These are phyloP conservation scores for Carduelis carduelis DNA, from an alignment of 2,797 vertebrate species.

Conservation along the genomic window DNA sequence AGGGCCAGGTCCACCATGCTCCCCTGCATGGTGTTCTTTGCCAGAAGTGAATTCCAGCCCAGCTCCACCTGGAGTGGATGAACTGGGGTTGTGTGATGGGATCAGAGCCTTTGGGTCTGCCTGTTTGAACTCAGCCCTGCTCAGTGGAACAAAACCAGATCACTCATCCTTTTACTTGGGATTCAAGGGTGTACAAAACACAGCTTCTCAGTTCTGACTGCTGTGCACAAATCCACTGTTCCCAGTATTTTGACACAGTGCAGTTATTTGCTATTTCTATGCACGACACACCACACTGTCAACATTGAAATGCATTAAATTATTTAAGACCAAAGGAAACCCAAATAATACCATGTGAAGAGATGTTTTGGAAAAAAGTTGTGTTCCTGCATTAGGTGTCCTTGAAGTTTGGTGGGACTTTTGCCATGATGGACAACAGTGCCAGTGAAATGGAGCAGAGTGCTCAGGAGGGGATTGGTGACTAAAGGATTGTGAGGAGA, in stretches of 20 bases:
- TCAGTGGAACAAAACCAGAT: not conserved
- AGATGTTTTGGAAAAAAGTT: not conserved
- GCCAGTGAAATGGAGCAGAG: not conserved
- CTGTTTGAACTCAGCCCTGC: not conserved
- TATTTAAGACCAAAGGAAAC: not conserved
- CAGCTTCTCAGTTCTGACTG: not conserved
- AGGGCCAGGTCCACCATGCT: fast-evolving
- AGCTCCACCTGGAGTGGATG: fast-evolving
- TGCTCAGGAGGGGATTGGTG: not conserved
- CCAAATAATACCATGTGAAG: not conserved
- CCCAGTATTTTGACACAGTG: not conserved
- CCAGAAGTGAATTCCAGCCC: fast-evolving
- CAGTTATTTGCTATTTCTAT: not conserved
- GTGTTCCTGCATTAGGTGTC: not conserved
- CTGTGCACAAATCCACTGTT: not conserved
- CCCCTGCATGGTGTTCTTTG: fast-evolving
- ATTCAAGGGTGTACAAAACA: not conserved
- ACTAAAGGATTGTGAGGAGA: not conserved
- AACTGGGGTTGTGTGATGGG: fast-evolving
- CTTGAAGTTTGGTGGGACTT: not conserved
- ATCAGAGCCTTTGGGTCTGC: not conserved
- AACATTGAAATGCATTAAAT: not conserved
- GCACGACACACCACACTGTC: not conserved
- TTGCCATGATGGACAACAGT: not conserved
- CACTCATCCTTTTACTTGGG: not conserved